Base-by-base conservation (phyloP, 2,797 vertebrate genomes). In the Sebastes dallii region DNA sequence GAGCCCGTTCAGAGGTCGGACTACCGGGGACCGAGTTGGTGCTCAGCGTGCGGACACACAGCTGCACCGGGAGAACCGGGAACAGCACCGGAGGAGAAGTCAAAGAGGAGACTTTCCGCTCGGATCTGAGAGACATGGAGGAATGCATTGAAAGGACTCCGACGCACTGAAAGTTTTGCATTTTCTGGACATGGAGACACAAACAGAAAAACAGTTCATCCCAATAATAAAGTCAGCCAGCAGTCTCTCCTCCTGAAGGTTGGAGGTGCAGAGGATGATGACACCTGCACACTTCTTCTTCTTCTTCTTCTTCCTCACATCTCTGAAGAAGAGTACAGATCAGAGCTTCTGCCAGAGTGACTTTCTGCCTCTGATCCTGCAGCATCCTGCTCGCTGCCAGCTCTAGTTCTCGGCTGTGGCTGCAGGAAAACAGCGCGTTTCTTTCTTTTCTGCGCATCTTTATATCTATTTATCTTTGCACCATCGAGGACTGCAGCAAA, bases 61-160 rank as follows among this genome's bases (percentile, higher is more conserved):
- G 55, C 62, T 18, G 71, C 81, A 36, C 34, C 12, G 22, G 14
- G 36, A 25, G 36, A 25, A 52, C 42, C 14, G n/a, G 20, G 16
- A 14, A 8, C 24, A 22, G 55, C 7, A 29, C 25, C 30, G 65
- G 34, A 36, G 9, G 60, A 18, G 30, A 52, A 22, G 69, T 20
- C 46, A 16, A 16, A 25, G 69, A 20, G n/a, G 74, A 61, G 42
- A 39, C 73, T 73, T 79, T 59, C n/a, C 72, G 71, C 75, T 62
- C 74, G 73, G 68, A 62, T 18, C 29, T 3, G 65, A 62, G 65
- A 62, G 75, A 74, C 4, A 90, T 90, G 89, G 91, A 83, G 89
- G 91, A 82, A 65, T 66, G 54, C 67, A 80, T 75, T 20, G 82
- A 81, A 78, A 80, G 84, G 81, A 86, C 80, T 82, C 72, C 2